A percentile compares a stretch with the other conserved stretches of the same genome.
phyloP scores from a whole-genome alignment of 2,797 vertebrate species.

The Anguilla anguilla region DNA sequence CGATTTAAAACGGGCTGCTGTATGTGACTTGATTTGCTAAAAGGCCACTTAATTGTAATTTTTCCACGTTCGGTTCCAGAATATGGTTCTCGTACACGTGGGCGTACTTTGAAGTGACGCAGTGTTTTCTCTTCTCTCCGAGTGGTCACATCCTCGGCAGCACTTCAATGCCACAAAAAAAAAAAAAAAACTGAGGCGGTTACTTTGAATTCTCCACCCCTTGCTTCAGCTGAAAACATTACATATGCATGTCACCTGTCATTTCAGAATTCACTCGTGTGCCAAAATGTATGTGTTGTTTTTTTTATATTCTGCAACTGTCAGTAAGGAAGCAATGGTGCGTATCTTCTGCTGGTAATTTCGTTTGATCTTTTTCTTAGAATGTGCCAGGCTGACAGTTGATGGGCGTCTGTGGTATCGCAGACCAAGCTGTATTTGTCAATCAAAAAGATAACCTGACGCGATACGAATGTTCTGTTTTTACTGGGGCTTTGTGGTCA shows the following conservation, averaged over 20 bases:
- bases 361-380: neutral
- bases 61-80: neutral
- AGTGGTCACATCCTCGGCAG: neutral
- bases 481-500: neutral
- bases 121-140: no score
- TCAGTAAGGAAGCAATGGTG: neutral
- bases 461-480: neutral
- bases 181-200: constrained; percentile 8
- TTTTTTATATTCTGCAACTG: neutral
- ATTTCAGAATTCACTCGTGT: neutral
- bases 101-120: neutral
- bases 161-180: constrained; percentile 4
- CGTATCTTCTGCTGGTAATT: neutral
- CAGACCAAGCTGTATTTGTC: neutral
- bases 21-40: neutral
- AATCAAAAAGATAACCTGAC: neutral
- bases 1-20: neutral
- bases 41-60: neutral
- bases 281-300: neutral
- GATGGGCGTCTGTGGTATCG: neutral
- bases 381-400: neutral
- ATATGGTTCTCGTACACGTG: neutral
- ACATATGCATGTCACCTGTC: neutral
- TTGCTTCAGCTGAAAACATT: neutral
- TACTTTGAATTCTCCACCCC: neutral